Conservation (phyloP, 2,888 invertebrate genomes). For the Osedax fenrisi region DNA sequence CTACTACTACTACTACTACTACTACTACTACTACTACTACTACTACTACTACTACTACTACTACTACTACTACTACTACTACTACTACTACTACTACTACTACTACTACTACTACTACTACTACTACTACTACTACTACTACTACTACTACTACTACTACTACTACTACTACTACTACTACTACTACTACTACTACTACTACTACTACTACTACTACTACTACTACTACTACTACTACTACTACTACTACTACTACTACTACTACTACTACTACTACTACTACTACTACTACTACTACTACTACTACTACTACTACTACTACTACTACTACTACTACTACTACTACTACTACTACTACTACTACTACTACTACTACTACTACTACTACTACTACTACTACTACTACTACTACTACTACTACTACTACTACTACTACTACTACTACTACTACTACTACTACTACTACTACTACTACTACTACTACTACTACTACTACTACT, state of each 20-base stretch:
- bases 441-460: background rate
- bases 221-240: conserved; percentile 25
- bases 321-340: background rate
- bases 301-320: background rate
- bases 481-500: background rate
- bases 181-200: background rate
- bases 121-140: background rate
- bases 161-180: background rate
- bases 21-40: background rate
- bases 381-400: background rate
- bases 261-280: conserved; percentile 26
- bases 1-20: background rate
- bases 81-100: background rate
- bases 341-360: background rate
- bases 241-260: conserved; percentile 27
- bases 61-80: background rate
- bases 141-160: background rate
- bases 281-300: conserved; percentile 26
- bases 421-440: conserved; percentile 5
- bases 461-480: background rate
- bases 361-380: background rate
- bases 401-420: conserved; percentile 1
- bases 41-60: background rate
- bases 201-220: background rate
- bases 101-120: background rate